A percentile compares a stretch with the other conserved stretches of the same genome.
Conservation (phyloP, 2,113 vertebrate genomes). For the Echinops telfairi region DNA sequence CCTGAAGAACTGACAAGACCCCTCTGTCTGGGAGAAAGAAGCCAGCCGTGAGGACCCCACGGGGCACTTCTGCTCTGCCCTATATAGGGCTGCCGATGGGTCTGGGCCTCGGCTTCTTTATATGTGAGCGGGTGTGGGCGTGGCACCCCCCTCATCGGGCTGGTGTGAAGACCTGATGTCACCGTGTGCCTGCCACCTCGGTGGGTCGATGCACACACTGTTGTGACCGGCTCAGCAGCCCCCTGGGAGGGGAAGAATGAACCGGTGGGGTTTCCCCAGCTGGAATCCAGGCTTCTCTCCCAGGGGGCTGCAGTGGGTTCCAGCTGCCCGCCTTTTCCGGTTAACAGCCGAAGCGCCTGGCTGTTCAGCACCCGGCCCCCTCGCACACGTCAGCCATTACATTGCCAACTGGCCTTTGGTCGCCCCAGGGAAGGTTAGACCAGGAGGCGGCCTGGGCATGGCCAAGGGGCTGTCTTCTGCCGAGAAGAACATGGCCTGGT, state of each 20-base stretch:
- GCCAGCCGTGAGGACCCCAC: background rate
- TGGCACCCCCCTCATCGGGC: background rate
- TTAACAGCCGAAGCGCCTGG: background rate
- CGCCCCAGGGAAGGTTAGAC: background rate
- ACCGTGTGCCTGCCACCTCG: no score
- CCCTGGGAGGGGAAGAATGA: no score
- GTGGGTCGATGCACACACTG: background rate
- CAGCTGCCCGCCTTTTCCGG: background rate
- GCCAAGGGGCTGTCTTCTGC: no score
- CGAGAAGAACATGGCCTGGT: background rate
- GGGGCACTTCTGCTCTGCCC: background rate
- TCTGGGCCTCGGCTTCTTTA: background rate
- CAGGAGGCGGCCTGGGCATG: background rate
- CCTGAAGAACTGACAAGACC: background rate
- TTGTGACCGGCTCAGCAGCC: background rate
- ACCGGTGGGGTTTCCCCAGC: no score
- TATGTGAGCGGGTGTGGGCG: background rate
- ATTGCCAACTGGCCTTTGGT: no score
- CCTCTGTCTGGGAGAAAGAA: background rate
- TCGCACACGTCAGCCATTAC: background rate
- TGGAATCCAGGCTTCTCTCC: background rate
- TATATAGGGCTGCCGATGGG: background rate
- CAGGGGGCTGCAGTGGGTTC: background rate
- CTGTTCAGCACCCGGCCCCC: background rate
- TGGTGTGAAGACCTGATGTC: background rate